Conservation (phyloP, 30 jellyfish, hydroid and myxozoan genomes). For the Hydra vulgaris region DNA sequence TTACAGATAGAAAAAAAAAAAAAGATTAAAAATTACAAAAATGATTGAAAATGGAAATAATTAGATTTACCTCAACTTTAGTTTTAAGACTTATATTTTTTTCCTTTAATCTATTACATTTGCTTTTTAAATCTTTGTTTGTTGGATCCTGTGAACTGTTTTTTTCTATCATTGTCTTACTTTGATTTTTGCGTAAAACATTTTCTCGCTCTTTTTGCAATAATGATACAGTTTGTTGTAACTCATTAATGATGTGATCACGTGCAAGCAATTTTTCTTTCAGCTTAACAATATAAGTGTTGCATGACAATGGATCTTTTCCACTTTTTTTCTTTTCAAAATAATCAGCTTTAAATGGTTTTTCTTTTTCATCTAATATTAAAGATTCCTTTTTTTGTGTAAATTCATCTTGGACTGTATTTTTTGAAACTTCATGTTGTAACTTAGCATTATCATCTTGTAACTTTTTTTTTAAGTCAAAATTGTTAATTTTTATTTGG, state of each 20-base stretch:
- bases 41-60: background rate
- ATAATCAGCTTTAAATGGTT: background rate
- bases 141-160: conserved; percentile 2
- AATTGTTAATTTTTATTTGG: background rate
- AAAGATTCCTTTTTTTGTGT: background rate
- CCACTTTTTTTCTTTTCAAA: background rate
- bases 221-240: conserved; percentile 7
- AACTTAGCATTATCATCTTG: too few relatives aligned
- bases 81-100: background rate
- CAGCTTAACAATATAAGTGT: background rate
- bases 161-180: background rate
- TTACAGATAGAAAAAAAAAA: too few relatives aligned
- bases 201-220: conserved; percentile 20
- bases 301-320: background rate
- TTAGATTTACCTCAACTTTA: background rate
- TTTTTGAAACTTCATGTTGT: background rate
- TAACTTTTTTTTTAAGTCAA: background rate
- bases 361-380: background rate
- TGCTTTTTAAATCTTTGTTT: background rate
- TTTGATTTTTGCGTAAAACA: background rate
- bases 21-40: background rate
- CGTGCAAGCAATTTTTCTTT: conserved; percentile 2
- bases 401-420: background rate
- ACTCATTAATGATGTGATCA: conserved; percentile 15
- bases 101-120: background rate